These are phyloP conservation scores for Limenitis camilla DNA, from an alignment of 2,888 invertebrate genomes.

Conservation along the genomic window DNA sequence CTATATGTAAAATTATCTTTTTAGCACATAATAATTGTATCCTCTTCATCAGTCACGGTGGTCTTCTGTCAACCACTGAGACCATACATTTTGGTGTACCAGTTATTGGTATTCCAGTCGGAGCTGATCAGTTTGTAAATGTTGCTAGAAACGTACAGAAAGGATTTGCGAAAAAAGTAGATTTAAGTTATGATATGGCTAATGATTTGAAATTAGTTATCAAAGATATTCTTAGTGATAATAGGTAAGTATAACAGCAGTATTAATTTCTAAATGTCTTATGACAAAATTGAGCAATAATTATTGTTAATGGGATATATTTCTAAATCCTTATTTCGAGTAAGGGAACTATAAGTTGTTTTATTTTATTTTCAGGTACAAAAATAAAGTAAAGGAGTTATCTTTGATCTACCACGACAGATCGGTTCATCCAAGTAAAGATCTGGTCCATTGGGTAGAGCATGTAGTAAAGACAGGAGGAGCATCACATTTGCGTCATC, in stretches of 20 bases:
- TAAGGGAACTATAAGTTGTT: neutral
- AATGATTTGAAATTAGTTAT: slow-evolving; percentile 38
- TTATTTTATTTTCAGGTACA: slow-evolving; percentile 12
- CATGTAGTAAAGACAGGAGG: slow-evolving; percentile 43
- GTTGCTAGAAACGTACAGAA: slow-evolving; percentile 36
- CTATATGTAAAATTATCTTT: neutral
- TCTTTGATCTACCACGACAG: slow-evolving; percentile 43
- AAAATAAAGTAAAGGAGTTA: slow-evolving; percentile 34
- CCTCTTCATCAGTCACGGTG: slow-evolving; percentile 47
- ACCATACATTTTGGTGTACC: slow-evolving; percentile 43
- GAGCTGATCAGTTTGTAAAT: slow-evolving; percentile 45
- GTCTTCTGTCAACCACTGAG: slow-evolving; percentile 43
- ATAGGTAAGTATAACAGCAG: slow-evolving; percentile 39
- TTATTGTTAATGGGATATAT: no score
- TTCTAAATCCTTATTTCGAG: no score
- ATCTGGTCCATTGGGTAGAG: slow-evolving; percentile 43
- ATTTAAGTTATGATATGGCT: slow-evolving; percentile 32
- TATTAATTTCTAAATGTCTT: no score
- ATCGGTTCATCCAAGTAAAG: slow-evolving; percentile 33
- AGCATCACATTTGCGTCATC: slow-evolving; percentile 42
- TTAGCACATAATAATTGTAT: slow-evolving; percentile 47
- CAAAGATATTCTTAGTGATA: slow-evolving; percentile 33
- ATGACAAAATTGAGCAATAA: no score
- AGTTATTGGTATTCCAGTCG: slow-evolving; percentile 45
- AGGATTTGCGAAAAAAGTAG: slow-evolving; percentile 39